Conservation (phyloP, 1,140 invertebrate genomes). For the Andricus grossulariae region DNA sequence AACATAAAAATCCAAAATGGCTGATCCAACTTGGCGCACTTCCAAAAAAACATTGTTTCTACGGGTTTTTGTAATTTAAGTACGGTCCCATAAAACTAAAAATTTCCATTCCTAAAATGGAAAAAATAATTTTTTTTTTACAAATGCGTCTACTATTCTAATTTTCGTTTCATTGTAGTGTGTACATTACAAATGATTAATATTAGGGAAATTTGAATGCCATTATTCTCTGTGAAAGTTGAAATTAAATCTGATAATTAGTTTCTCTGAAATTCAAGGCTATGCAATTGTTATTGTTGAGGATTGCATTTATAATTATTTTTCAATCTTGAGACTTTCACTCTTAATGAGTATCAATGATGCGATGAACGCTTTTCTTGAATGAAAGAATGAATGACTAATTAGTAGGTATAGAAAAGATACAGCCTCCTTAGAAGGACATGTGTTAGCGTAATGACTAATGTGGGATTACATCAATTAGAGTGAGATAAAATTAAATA, state of each 20-base stretch:
- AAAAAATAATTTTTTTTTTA: too few species aligned
- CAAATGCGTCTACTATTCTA: too few species aligned
- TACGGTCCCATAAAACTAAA: too few species aligned
- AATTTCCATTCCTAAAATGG: too few species aligned
- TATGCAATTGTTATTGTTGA: background rate
- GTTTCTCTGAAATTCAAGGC: slow-evolving; percentile 1
- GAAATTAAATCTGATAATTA: background rate
- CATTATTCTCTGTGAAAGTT: background rate
- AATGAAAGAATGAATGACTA: slow-evolving; percentile 4
- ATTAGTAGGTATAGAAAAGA: background rate
- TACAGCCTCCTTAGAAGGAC: slow-evolving; percentile 3
- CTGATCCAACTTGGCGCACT: too few species aligned
- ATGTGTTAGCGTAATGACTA: slow-evolving; percentile 7
- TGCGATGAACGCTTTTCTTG: slow-evolving; percentile 6
- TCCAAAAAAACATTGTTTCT: too few species aligned
- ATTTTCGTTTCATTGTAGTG: too few species aligned
- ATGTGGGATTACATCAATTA: slow-evolving; percentile 4
- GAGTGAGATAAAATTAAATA: slow-evolving; percentile 10
- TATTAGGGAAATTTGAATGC: background rate
- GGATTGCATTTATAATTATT: background rate
- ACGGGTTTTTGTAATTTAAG: too few species aligned
- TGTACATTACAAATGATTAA: too few species aligned
- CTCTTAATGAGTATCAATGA: slow-evolving; percentile 10
- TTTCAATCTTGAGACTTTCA: background rate
- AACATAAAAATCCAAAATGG: too few species aligned